A percentile compares a stretch with the other conserved stretches of the same genome.
These are phyloP conservation scores for Apotomis capreana DNA, from an alignment of 2,888 invertebrate genomes.

Conservation along the genomic window DNA sequence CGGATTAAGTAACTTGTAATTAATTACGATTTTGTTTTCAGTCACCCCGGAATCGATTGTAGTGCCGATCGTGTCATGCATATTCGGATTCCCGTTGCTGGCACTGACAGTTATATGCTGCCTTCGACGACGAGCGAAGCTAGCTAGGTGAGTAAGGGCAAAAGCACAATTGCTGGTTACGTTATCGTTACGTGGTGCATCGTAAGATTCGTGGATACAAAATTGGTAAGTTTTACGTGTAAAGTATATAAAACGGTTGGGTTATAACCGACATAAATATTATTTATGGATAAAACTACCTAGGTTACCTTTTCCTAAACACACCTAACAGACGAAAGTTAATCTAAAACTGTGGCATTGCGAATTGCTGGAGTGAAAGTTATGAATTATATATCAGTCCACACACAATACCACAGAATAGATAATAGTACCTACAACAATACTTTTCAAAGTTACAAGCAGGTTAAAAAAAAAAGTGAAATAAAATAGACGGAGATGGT, in stretches of 20 bases:
- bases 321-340: background rate
- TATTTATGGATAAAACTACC: background rate
- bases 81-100: conserved; percentile 93
- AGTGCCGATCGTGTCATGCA: conserved; percentile 94
- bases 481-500: background rate
- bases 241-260: too few species aligned
- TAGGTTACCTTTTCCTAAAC: background rate
- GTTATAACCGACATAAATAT: too few species aligned
- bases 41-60: conserved; percentile 95
- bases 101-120: conserved; percentile 95
- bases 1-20: background rate
- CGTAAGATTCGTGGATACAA: too few species aligned
- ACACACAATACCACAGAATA: too few species aligned
- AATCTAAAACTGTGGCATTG: background rate
- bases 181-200: too few species aligned
- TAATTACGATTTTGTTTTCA: conserved; percentile 60
- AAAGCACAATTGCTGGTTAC: too few species aligned
- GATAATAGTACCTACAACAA: too few species aligned
- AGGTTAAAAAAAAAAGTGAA: background rate
- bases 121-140: conserved; percentile 90
- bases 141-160: conserved; percentile 83
- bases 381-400: background rate
- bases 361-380: background rate
- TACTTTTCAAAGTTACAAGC: background rate
- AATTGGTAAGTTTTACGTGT: too few species aligned